phyloP scores from a whole-genome alignment of 2,113 vertebrate species.

The Castor canadensis region DNA sequence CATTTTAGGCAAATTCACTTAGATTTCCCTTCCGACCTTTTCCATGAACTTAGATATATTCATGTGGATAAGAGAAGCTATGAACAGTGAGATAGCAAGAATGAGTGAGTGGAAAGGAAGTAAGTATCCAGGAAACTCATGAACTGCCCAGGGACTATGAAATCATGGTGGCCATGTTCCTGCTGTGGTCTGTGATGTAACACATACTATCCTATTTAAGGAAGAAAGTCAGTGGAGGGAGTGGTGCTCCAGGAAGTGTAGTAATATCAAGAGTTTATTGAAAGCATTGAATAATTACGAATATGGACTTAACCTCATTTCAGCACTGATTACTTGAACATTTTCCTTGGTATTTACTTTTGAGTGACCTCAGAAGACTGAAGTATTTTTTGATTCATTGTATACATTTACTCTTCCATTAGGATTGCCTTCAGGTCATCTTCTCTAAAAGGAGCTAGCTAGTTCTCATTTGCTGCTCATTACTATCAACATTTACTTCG shows the following conservation, averaged over 20 bases:
- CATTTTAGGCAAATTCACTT: background rate
- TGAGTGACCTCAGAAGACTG: background rate
- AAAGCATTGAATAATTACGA: background rate
- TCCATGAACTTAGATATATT: background rate
- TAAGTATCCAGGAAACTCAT: background rate
- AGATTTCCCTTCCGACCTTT: background rate
- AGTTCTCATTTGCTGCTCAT: constrained; percentile 8
- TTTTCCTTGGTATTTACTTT: constrained; percentile 35
- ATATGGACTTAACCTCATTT: background rate
- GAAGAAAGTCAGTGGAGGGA: background rate
- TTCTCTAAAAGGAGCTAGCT: constrained; percentile 14
- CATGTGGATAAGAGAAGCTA: background rate
- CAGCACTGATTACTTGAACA: background rate
- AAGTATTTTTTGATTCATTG: background rate
- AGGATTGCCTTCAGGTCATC: background rate
- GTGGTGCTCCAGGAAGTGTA: background rate
- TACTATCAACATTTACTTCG: background rate
- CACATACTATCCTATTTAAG: background rate
- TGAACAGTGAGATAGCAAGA: background rate
- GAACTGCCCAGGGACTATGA: background rate
- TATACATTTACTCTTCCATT: background rate
- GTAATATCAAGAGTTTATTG: background rate
- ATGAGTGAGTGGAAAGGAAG: background rate
- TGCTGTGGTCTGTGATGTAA: background rate
- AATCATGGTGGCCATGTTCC: background rate